A percentile compares a stretch with the other conserved stretches of the same genome.
phyloP scores from a whole-genome alignment of 2,113 vertebrate genomes.

The Mustelus asterias region DNA sequence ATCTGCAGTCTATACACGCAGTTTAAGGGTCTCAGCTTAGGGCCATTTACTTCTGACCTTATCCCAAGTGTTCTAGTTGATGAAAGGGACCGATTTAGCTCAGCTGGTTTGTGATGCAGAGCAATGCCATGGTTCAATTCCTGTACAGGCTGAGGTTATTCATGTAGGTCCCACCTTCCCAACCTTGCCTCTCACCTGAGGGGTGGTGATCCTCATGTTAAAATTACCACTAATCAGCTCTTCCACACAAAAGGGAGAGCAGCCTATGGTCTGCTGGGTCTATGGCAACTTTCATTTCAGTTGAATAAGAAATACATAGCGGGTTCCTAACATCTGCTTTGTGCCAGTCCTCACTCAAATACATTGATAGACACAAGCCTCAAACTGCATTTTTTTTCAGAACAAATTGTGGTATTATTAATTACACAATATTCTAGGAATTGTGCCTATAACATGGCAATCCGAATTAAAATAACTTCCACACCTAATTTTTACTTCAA shows the following conservation, averaged over 20 bases:
- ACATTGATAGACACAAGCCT: neutral
- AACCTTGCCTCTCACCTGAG: too few relatives aligned
- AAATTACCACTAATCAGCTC: too few relatives aligned
- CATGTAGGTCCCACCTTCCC: too few relatives aligned
- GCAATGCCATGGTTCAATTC: too few relatives aligned
- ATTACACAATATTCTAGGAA: neutral
- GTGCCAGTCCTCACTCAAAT: neutral
- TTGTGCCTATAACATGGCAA: neutral
- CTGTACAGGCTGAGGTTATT: too few relatives aligned
- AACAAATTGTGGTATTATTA: neutral
- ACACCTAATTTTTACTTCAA: neutral
- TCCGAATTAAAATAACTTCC: neutral
- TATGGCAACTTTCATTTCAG: too few relatives aligned
- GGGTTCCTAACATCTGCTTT: neutral
- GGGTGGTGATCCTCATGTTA: too few relatives aligned
- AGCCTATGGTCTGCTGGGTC: too few relatives aligned
- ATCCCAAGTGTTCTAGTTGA: neutral
- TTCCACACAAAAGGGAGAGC: too few relatives aligned
- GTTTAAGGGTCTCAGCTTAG: neutral
- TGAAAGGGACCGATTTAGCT: too few relatives aligned
- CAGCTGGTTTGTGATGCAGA: too few relatives aligned
- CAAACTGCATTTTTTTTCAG: neutral
- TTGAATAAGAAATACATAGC: neutral
- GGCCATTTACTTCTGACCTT: neutral
- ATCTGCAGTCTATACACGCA: neutral